Conservation (phyloP, 2,888 invertebrate species). For the Stegophylla sp. region DNA sequence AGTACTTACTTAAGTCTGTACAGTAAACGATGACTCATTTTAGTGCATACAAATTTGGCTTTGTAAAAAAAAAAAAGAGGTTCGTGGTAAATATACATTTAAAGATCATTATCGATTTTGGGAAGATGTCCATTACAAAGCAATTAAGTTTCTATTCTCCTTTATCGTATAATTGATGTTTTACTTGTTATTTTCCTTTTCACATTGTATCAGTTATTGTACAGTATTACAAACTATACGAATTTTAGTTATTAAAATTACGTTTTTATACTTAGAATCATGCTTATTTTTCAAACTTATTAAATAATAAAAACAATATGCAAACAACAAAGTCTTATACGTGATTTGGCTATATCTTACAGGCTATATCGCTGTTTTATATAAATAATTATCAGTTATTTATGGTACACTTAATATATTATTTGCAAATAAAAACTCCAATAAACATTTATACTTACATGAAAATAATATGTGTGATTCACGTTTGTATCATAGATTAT, state of each 20-base stretch:
- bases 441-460: no score
- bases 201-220: background rate
- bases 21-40: background rate
- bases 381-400: no score
- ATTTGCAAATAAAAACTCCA: no score
- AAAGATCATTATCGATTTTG: constrained; percentile 25
- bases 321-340: no score
- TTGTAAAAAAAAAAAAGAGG: background rate
- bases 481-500: no score
- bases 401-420: no score
- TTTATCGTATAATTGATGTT: background rate
- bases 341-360: no score
- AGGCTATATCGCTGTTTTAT: no score
- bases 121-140: constrained; percentile 19
- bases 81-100: background rate
- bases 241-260: background rate
- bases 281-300: background rate
- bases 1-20: background rate
- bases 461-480: no score
- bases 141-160: constrained; percentile 15
- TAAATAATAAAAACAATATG: background rate
- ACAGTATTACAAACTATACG: background rate
- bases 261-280: background rate
- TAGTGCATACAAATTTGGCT: background rate
- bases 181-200: constrained; percentile 27